phyloP scores from a whole-genome alignment of 2,797 vertebrate species.

The Hipposideros larvatus region DNA sequence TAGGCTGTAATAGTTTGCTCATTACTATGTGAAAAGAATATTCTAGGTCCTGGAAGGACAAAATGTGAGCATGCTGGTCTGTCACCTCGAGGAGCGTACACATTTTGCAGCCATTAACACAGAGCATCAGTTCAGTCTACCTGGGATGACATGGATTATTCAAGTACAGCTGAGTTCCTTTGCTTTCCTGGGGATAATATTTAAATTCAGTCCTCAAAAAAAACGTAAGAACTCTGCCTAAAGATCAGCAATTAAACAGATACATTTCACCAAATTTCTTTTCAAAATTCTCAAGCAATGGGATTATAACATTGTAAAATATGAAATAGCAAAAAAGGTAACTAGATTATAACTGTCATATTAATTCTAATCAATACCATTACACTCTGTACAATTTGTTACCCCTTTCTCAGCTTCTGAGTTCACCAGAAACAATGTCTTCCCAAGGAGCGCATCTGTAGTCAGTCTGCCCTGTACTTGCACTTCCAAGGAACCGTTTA shows the following conservation, averaged over 20 bases:
- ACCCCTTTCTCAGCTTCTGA: neutral
- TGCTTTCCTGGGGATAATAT: neutral
- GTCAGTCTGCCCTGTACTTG: neutral
- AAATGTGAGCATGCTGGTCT: neutral
- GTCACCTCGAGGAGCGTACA: neutral
- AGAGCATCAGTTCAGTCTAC: neutral
- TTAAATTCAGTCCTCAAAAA: neutral
- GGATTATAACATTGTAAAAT: slow-evolving; percentile 18
- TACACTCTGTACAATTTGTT: neutral
- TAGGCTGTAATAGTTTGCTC: neutral
- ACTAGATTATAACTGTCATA: neutral
- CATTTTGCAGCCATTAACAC: neutral
- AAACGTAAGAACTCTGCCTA: neutral
- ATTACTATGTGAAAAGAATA: neutral
- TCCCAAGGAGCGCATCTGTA: neutral
- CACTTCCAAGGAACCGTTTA: neutral
- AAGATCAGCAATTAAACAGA: neutral
- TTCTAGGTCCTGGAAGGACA: neutral
- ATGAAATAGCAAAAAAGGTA: slow-evolving; percentile 18
- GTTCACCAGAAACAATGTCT: neutral
- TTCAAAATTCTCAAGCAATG: slow-evolving; percentile 9
- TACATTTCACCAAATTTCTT: neutral
- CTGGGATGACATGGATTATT: neutral
- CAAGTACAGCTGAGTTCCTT: neutral
- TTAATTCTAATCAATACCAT: neutral